Base-by-base conservation (phyloP, 2,797 vertebrate species). In the Anguilla megastoma region DNA sequence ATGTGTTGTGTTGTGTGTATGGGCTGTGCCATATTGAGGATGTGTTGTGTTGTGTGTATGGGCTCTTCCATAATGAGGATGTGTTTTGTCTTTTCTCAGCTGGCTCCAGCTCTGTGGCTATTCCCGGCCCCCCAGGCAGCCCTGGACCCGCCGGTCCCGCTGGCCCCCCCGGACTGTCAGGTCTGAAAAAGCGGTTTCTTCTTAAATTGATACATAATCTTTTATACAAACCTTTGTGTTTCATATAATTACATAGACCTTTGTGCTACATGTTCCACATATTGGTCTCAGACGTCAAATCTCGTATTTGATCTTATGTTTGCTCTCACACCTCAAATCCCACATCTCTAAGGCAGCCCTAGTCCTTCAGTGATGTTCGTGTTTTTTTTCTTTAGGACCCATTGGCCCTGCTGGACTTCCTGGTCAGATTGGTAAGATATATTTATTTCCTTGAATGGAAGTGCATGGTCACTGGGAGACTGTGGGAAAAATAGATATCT, bases 381-480 rank as follows among this genome's bases (percentile, higher is more conserved):
- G 3, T 24, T 60, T 71, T 90, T 21, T 82, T 30, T 86, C 92
- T 92, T 85, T 86, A 97, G 98, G 98, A 93, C 97, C 98, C 33
- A 93, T 95, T 83, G 98, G 98, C 27, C 98, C 98, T 85, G 95
- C 97, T 93, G 98, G 98, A 52, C 91, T 97, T 89, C 97, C 98
- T 91, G 98, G 98, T 91, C 92, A 94, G 89, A 94, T 96, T 94
- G 98, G 98, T 99, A 96, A 91, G 91, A 16, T 12, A 41, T 52
- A 36, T 1, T 0, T 6, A 33, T 0, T 0, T 4, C 41, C 52
- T 45, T n/a, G 87, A 89, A 90, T 27, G 69, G 10, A 71, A 66
- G 33, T 27, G 33, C 16, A 50, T 84, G 80, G 63, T 69, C 45
- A 82, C 86, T 71, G 7, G 36, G 21, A 1, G 74, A 82, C 27